Evolutionary conservation across 1,140 invertebrate genomes (phyloP).

Genomic region (Drosophila dunni): DNA sequence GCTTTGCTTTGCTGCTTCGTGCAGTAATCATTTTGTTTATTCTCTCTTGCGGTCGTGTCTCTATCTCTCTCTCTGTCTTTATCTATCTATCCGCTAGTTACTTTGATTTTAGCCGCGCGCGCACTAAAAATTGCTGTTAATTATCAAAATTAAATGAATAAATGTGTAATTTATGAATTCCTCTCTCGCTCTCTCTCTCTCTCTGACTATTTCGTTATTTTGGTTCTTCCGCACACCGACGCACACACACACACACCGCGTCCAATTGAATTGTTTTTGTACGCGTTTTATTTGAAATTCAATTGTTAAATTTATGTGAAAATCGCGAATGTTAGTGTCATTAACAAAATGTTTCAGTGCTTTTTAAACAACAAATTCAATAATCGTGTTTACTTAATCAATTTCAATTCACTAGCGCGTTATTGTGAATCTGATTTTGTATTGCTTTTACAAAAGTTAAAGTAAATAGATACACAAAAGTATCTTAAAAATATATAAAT

Average conservation of each 20-base stretch:
- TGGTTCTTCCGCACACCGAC: slow-evolving; percentile 4
- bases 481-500: neutral
- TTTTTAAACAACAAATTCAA: slow-evolving; percentile 7
- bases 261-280: slow-evolving; percentile 48
- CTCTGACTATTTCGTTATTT: neutral
- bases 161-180: slow-evolving; percentile 56
- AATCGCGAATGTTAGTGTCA: slow-evolving; percentile 40
- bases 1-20: slow-evolving; percentile 33
- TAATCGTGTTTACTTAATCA: slow-evolving; percentile 30
- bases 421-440: slow-evolving; percentile 30
- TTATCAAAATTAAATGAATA: slow-evolving; percentile 60
- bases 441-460: slow-evolving; percentile 44
- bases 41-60: slow-evolving; percentile 50
- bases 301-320: slow-evolving; percentile 48
- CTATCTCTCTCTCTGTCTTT: slow-evolving; percentile 18
- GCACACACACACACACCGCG: slow-evolving; percentile 4
- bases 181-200: slow-evolving; percentile 14
- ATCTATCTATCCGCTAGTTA: slow-evolving; percentile 23
- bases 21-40: slow-evolving; percentile 55
- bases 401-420: slow-evolving; percentile 32
- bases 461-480: slow-evolving; percentile 7
- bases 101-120: slow-evolving; percentile 79
- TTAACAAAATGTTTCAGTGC: slow-evolving; percentile 36
- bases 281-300: slow-evolving; percentile 52
- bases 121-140: slow-evolving; percentile 73